Conservation (phyloP, 1,140 invertebrate genomes). For the Caenorhabditis brenneri region DNA sequence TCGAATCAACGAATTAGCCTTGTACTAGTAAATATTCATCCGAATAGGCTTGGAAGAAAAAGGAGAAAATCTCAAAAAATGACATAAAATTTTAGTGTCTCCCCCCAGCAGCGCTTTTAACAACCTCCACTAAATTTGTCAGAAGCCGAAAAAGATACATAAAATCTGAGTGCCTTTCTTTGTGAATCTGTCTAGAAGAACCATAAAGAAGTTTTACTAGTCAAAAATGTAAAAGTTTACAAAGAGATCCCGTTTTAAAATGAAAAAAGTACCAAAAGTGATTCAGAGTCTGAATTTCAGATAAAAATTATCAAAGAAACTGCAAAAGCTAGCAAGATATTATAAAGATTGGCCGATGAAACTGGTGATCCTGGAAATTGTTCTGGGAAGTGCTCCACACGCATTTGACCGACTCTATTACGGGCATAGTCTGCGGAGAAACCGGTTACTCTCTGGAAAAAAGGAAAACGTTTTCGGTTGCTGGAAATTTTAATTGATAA, state of each 20-base stretch:
- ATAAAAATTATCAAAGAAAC: not conserved
- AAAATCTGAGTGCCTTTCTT: not conserved
- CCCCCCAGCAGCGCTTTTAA: too few relatives aligned
- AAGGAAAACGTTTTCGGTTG: too few relatives aligned
- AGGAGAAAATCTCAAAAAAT: conserved; percentile 11
- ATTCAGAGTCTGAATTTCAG: not conserved
- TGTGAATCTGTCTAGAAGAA: too few relatives aligned
- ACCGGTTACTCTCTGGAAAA: conserved; percentile 29
- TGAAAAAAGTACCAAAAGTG: not conserved
- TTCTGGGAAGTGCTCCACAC: conserved; percentile 22
- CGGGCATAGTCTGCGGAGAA: conserved; percentile 23
- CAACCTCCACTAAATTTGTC: too few relatives aligned
- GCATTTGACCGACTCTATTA: conserved; percentile 20
- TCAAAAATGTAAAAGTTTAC: not conserved
- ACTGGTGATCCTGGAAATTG: conserved; percentile 2
- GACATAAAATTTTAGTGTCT: conserved; percentile 25
- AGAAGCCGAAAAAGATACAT: not conserved
- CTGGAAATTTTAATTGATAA: too few relatives aligned
- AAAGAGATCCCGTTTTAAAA: not conserved
- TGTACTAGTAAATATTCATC: not conserved
- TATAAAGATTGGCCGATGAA: not conserved
- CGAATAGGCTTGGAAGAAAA: not conserved
- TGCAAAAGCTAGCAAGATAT: not conserved
- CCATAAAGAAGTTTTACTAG: not conserved
- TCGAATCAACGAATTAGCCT: not conserved